Base-by-base conservation (phyloP, 2,888 invertebrate species). In the Drosophila quinaria region DNA sequence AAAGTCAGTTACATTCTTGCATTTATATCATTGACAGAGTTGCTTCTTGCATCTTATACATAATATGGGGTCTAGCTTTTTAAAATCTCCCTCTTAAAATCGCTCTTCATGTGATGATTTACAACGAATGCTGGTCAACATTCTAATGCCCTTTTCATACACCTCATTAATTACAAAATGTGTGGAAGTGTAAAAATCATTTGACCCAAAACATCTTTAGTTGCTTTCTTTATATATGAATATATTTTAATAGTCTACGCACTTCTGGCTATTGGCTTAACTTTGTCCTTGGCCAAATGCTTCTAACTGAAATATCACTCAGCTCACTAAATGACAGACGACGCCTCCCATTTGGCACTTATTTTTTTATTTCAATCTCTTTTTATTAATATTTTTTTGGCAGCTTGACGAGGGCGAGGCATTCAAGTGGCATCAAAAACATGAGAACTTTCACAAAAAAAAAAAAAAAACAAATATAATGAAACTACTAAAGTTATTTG, bases 351-450 rank as follows among this genome's bases (percentile, higher is more conserved):
- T 22, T 46, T 56, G 44, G 35, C 54, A 41, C 44, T 55, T 10
- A 15, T 35, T 17, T 54, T 29, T 54, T 37, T 29, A 37, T 58
- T 58, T 29, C 46, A 47, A 58, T 37, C 17, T 25, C 37, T 51
- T 60, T 56, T 60, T 39, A 62, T 67, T 47, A 46, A 29, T 58
- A 37, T 52, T 52, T 58, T 58, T 71, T 67, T 71, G 77, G 72
- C 78, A 80, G 78, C 78, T 56, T 61, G 60, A 46, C 63, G 78
- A 70, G 50, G 78, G 71, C 62, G 70, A 67, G 73, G 78, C 75
- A 63, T 74, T 77, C 80, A 75, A 75, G 75, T 75, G 70, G 68
- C 63, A 74, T 70, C 46, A 70, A 65, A 74, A 42, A 65, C 60
- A 71, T 62, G 56, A 62, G 71, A 71, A 76, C 62, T 76, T 78